Conservation (phyloP, 2,888 invertebrate species). For the Eilema griseolum region DNA sequence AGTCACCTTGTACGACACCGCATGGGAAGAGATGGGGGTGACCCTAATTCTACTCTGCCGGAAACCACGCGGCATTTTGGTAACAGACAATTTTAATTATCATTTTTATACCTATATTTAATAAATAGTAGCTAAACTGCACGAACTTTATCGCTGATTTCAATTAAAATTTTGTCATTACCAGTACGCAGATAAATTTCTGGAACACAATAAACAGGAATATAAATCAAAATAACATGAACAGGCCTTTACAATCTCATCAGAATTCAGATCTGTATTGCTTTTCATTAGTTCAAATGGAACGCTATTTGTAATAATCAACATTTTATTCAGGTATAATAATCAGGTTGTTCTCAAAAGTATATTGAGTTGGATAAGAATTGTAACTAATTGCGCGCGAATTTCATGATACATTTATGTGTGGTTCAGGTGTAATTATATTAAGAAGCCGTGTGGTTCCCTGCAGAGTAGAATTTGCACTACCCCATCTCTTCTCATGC, state of each 20-base stretch:
- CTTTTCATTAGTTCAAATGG: constrained; percentile 55
- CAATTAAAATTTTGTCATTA: not conserved
- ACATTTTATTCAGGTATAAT: constrained; percentile 49
- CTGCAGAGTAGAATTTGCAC: too few relatives aligned
- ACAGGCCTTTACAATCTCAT: constrained; percentile 42
- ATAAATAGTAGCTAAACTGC: not conserved
- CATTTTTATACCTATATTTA: not conserved
- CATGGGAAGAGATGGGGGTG: too few relatives aligned
- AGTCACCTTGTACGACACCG: too few relatives aligned
- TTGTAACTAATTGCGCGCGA: not conserved
- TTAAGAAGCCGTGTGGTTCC: too few relatives aligned
- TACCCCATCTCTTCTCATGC: too few relatives aligned
- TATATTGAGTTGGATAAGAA: not conserved
- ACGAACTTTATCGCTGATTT: not conserved
- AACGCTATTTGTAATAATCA: constrained; percentile 49
- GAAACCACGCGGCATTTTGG: too few relatives aligned
- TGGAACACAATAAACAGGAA: not conserved
- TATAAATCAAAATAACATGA: constrained; percentile 16
- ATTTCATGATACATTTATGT: not conserved
- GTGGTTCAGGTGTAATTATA: too few relatives aligned
- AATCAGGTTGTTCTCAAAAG: constrained; percentile 32
- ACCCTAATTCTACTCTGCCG: too few relatives aligned
- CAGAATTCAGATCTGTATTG: constrained; percentile 50
- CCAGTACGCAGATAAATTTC: not conserved
- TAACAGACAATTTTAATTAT: too few relatives aligned